Evolutionary conservation across 1,140 invertebrate genomes (phyloP).

Genomic region (Hylaeus anthracinus): DNA sequence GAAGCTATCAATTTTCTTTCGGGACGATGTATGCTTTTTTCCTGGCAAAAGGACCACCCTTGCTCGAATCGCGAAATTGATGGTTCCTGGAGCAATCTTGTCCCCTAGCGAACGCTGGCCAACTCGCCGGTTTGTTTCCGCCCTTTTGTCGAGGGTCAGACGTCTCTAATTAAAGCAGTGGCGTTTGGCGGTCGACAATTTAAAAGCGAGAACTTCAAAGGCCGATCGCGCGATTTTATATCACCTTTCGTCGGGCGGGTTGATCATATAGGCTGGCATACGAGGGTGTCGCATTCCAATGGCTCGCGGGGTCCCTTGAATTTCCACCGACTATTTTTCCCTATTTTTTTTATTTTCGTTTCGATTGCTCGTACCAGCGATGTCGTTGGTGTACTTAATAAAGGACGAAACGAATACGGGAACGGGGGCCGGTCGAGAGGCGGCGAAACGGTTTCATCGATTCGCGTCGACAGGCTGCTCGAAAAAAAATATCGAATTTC

Average conservation of each 20-base stretch:
- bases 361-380: neutral
- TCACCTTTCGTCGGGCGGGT: slow-evolving; percentile 10
- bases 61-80: slow-evolving; percentile 32
- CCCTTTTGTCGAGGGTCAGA: slow-evolving; percentile 13
- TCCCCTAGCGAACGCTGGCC: neutral
- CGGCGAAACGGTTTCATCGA: no score
- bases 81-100: neutral
- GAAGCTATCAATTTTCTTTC: slow-evolving; percentile 25
- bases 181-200: slow-evolving; percentile 51
- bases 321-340: neutral
- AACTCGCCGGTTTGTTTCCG: slow-evolving; percentile 43
- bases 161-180: slow-evolving; percentile 56
- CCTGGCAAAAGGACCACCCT: slow-evolving; percentile 1
- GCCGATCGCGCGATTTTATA: slow-evolving; percentile 29
- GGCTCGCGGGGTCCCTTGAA: neutral
- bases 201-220: slow-evolving; percentile 52
- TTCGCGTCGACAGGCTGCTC: neutral
- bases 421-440: neutral
- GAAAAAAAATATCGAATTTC: slow-evolving; percentile 22
- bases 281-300: neutral
- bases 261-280: no score
- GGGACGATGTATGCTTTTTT: no score
- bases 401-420: slow-evolving; percentile 13
- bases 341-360: neutral
- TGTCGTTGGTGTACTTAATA: neutral